Base-by-base conservation (phyloP, 2,888 invertebrate species). In the Lucinisca nassula region DNA sequence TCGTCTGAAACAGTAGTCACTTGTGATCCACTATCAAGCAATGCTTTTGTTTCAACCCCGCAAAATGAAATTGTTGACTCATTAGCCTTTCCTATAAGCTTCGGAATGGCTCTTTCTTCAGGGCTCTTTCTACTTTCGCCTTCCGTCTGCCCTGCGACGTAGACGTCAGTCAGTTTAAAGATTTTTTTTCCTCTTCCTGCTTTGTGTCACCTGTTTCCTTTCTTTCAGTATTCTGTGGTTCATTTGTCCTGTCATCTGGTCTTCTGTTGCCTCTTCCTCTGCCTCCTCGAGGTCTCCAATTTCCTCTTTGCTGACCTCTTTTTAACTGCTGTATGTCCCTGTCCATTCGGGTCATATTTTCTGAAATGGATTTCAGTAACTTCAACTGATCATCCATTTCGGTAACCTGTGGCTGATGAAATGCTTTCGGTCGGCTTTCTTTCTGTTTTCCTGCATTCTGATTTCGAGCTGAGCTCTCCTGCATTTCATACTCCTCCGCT, bases 21-120 rank as follows among this genome's bases (percentile, higher is more conserved):
- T 30, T 37, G 32, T n/a, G 78, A 79, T 0, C 78, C 78, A 27
- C 38, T 79, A 45, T 67, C 78, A 61, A 79, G n/a, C 12, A 38
- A 32, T 12, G 40, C 78, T 58, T 37, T 79, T 35, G 67, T 40
- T 38, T 40, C 30, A 8, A 40, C 61, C 0, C 78, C 78, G 12
- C 61, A 35, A 24, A 67, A 37, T 40, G 27, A 38, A 61, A 79
- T 79, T 24, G 1, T 67, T 40, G 38, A 38, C 21, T 37, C 24
- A 32, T 49, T 49, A 27, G 75, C 1, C 3, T 37, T n/a, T 4
- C 51, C 51, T 12, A 75, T 21, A 8, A 51, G n/a, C 21, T 21
- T 51, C 4, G 51, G 21, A n/a, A 21, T 21, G 4, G 4, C 10
- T 14, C 14, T 21, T 12, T 51, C n/a, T 51, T 51, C 3, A 51